These are phyloP conservation scores for Spilogale gracilis DNA, from an alignment of 2,113 vertebrate genomes.

Conservation along the genomic window DNA sequence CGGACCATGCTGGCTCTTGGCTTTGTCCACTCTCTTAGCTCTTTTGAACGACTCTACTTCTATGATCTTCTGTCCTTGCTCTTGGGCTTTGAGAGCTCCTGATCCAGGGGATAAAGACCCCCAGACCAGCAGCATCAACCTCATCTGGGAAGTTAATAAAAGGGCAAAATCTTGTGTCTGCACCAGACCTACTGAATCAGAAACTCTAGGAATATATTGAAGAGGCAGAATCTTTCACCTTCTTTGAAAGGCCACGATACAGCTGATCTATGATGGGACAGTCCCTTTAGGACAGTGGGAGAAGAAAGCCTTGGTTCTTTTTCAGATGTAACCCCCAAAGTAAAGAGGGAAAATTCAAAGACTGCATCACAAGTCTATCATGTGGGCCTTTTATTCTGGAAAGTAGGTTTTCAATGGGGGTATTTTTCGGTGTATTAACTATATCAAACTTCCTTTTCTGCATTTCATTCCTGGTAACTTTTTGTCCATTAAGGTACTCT, in stretches of 20 bases:
- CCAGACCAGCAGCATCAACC: background rate
- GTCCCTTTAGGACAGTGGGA: background rate
- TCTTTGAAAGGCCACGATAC: background rate
- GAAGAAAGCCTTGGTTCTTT: background rate
- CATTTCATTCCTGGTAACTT: background rate
- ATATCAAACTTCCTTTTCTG: background rate
- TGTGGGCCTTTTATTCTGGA: background rate
- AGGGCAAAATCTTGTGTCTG: background rate
- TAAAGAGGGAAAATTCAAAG: background rate
- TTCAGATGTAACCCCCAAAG: background rate
- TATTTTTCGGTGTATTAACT: background rate
- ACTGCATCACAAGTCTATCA: background rate
- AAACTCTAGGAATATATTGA: background rate
- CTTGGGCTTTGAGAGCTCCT: background rate
- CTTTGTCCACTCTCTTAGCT: background rate
- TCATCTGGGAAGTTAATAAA: background rate
- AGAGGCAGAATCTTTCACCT: background rate
- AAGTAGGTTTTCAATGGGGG: background rate
- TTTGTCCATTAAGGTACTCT: background rate
- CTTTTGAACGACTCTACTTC: background rate
- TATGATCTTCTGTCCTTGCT: background rate
- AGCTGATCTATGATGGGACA: background rate
- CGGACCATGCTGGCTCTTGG: background rate
- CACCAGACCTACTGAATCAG: background rate
- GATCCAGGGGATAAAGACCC: background rate